Base-by-base conservation (phyloP, 1,140 invertebrate species). In the Tetragnatha versicolor region DNA sequence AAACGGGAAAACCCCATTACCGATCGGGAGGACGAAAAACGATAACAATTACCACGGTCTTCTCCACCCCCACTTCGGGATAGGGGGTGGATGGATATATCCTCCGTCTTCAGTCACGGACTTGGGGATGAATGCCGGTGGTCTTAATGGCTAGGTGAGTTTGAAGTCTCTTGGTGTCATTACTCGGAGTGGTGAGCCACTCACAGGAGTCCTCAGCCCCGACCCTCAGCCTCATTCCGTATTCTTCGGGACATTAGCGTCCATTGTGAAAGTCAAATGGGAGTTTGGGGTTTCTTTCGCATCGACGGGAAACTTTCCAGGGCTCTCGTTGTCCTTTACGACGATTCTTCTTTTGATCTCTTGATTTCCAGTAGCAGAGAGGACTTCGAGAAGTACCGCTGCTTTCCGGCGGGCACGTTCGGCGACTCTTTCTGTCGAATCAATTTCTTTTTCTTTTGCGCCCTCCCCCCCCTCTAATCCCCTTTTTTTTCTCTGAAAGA, bases 181-280 rank as follows among this genome's bases (percentile, higher is more conserved):
- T 77, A 77, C 61, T 31, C 55, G 61, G 73, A 77, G 73, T 77
- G 61, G 45, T 27, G 20, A 47, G 55, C 55, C 7, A 42, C 47
- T 31, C 70, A 27, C 42, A 12, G 60, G 29, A 69, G 42, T 27
- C 35, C 29, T 29, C 25, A 25, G 29, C 29, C 37, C 25, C 58
- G 37, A 39, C n/a, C 73, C 42, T 53, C 68, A 55, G 49, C 51
- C 58, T 58, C 65, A 65, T 49, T 17, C 31, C 33, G 73, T 77
- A 65, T 77, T 77, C 73, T 77, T 35, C 73, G 60, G 73, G 73
- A 77, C 73, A 77, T 77, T 77, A 77, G 73, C 73, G 73, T 77
- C 73, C 73, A 77, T 76, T 77, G 73, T 77, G 73, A 77, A 65
- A 77, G 73, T 77, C 73, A 77, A 63, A 77, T 77, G 73, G 73